These are phyloP conservation scores for Pteropus alecto DNA, from an alignment of 2,113 vertebrate species.

Conservation along the genomic window DNA sequence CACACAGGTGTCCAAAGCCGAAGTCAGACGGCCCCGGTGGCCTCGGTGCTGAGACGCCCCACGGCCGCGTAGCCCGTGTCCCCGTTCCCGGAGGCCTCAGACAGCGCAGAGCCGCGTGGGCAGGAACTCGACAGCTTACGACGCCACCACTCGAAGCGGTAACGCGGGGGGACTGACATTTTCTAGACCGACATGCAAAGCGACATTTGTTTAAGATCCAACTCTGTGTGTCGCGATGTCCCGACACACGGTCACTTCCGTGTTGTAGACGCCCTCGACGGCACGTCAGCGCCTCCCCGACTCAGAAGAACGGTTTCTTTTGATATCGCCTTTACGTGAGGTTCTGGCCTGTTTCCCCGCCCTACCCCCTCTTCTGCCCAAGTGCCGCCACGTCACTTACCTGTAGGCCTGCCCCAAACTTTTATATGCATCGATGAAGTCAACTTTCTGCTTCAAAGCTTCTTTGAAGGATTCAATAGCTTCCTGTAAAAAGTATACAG, in stretches of 20 bases:
- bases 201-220: neutral
- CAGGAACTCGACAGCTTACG: neutral
- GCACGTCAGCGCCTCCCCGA: too few species aligned
- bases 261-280: neutral
- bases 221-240: neutral
- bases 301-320: neutral
- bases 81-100: too few species aligned
- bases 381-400: slow-evolving; percentile 75
- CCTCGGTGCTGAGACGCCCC: too few species aligned
- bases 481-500: slow-evolving; percentile 85
- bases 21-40: too few species aligned
- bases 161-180: too few species aligned
- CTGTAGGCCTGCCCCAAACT: slow-evolving; percentile 98
- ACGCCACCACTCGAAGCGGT: neutral
- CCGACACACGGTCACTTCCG: neutral
- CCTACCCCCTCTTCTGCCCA: neutral
- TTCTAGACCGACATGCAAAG: neutral
- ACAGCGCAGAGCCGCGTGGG: too few species aligned
- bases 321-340: neutral
- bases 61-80: too few species aligned
- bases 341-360: neutral
- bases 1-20: too few species aligned
- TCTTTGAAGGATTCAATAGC: slow-evolving; percentile 98
- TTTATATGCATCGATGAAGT: slow-evolving; percentile 98
- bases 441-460: slow-evolving; percentile 94